These are phyloP conservation scores for Rhyzopertha dominica DNA, from an alignment of 1,140 invertebrate genomes.

Conservation along the genomic window DNA sequence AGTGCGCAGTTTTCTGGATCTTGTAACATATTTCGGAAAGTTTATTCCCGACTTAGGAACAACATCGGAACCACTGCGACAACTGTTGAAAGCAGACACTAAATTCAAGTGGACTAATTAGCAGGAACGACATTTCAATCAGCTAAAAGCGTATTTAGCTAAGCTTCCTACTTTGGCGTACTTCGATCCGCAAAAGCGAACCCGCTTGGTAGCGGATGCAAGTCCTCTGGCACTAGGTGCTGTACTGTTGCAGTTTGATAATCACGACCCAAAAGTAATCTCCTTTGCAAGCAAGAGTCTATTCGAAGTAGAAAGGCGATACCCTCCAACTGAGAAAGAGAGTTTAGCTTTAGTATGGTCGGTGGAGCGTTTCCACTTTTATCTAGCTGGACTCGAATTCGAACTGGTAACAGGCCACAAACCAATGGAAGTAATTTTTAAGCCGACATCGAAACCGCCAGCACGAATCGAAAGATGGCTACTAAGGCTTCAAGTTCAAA, in stretches of 20 bases:
- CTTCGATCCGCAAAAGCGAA: conserved; percentile 29
- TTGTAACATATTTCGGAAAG: conserved; percentile 26
- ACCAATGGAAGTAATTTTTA: conserved; percentile 14
- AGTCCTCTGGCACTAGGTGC: conserved; percentile 45
- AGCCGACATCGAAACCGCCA: conserved; percentile 26
- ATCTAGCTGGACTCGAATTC: conserved; percentile 37
- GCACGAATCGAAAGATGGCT: conserved; percentile 39
- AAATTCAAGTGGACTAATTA: conserved; percentile 21
- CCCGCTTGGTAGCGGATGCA: conserved; percentile 44
- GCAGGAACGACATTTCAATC: conserved; percentile 18
- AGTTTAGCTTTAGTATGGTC: conserved; percentile 39
- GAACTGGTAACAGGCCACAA: conserved; percentile 40
- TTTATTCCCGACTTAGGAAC: conserved; percentile 25
- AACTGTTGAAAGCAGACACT: conserved; percentile 19
- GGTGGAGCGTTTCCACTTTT: conserved; percentile 39
- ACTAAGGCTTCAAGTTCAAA: conserved; percentile 28
- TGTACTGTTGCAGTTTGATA: conserved; percentile 32
- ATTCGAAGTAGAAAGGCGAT: conserved; percentile 39
- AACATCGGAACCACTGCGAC: conserved; percentile 21
- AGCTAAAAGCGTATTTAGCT: conserved; percentile 16
- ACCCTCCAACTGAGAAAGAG: conserved; percentile 47
- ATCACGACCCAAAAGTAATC: too few species aligned
- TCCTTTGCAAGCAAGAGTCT: conserved; percentile 34
- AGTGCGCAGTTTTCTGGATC: conserved; percentile 23
- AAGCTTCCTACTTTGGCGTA: conserved; percentile 47